Percentiles rank a stretch among this genome's conserved stretches.
These are phyloP conservation scores for Amiota communis DNA, from an alignment of 2,888 invertebrate genomes.

Conservation along the genomic window DNA sequence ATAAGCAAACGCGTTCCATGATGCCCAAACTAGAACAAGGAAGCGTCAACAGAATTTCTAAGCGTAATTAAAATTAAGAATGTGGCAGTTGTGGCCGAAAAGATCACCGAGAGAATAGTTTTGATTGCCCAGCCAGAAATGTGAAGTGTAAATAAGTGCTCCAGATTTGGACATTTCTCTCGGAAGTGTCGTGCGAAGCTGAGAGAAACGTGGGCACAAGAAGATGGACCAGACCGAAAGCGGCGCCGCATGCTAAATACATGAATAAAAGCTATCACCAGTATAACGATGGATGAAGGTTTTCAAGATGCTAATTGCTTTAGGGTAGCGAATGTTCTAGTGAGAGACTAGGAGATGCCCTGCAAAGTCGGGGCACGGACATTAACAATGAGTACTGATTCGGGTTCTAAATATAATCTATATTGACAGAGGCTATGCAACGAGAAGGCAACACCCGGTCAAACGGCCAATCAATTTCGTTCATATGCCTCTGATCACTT, in stretches of 20 bases:
- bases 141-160: no score
- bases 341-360: neutral
- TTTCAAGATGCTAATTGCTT: no score
- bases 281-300: neutral
- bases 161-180: no score
- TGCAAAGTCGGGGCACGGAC: conserved; percentile 8
- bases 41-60: conserved; percentile 20
- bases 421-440: neutral
- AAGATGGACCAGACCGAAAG: neutral
- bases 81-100: conserved; percentile 25
- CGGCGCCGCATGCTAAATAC: neutral
- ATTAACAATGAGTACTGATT: conserved; percentile 2
- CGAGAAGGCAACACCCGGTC: no score
- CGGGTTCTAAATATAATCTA: neutral
- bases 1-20: no score
- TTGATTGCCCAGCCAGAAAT: no score
- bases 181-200: no score
- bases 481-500: no score
- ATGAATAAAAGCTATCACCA: neutral
- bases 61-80: neutral
- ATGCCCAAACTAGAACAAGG: neutral
- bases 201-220: neutral
- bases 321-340: no score
- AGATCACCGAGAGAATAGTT: no score
- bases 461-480: no score